Conservation (phyloP, 2,888 invertebrate species). For the Drosophila vallismaia region DNA sequence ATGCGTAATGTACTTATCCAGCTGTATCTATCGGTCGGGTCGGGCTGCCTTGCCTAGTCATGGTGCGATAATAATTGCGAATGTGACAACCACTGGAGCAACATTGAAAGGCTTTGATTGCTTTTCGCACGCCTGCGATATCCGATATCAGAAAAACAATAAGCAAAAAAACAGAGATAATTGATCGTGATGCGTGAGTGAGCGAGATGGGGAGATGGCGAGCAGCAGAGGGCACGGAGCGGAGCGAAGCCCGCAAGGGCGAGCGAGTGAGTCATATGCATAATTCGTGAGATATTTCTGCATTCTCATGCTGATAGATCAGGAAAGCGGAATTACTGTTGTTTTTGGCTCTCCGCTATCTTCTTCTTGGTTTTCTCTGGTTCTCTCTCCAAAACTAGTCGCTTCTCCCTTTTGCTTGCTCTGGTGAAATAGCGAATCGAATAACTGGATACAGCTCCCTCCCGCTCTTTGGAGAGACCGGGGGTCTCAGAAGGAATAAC, state of each 20-base stretch:
- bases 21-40: neutral
- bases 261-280: slow-evolving; percentile 32
- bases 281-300: slow-evolving; percentile 43
- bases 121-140: slow-evolving; percentile 23
- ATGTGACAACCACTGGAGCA: slow-evolving; percentile 18
- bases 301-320: slow-evolving; percentile 47
- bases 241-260: slow-evolving; percentile 1
- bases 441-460: neutral
- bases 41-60: slow-evolving; percentile 13
- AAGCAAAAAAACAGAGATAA: slow-evolving; percentile 36
- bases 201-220: too few species aligned
- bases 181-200: slow-evolving; percentile 36
- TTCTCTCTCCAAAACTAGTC: neutral
- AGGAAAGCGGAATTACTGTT: slow-evolving; percentile 33
- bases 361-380: slow-evolving; percentile 4
- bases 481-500: slow-evolving; percentile 22
- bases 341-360: slow-evolving; percentile 6
- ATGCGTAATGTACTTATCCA: slow-evolving; percentile 30
- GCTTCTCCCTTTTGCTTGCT: slow-evolving; percentile 24
- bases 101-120: slow-evolving; percentile 32
- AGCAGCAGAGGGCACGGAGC: neutral
- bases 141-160: slow-evolving; percentile 14
- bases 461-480: too few species aligned
- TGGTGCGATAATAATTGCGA: slow-evolving; percentile 38
- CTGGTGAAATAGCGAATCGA: slow-evolving; percentile 60